Percentiles rank a stretch among this genome's conserved stretches.
These are phyloP conservation scores for Osmerus eperlanus DNA, from an alignment of 2,113 vertebrate genomes.

Conservation along the genomic window DNA sequence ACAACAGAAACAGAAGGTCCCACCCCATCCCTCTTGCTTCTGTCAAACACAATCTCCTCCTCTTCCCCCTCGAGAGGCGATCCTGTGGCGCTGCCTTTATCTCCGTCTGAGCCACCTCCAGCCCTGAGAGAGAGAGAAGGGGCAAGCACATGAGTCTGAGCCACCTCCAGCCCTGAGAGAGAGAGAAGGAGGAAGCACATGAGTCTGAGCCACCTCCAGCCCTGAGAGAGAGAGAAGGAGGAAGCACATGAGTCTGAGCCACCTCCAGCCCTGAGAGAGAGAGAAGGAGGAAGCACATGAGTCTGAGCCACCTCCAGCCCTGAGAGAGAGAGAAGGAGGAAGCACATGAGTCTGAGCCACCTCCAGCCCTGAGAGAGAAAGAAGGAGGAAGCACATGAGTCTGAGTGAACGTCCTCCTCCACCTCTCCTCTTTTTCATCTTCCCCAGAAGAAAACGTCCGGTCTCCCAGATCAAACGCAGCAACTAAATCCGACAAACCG, in stretches of 20 bases:
- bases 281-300: background rate
- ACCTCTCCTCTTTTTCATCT: background rate
- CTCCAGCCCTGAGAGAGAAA: slow-evolving; percentile 8
- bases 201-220: slow-evolving; percentile 10
- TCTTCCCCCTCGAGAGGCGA: background rate
- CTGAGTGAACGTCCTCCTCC: background rate
- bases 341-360: background rate
- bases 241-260: background rate
- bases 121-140: slow-evolving; percentile 11
- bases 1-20: slow-evolving; percentile 4
- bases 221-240: slow-evolving; percentile 8
- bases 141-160: background rate
- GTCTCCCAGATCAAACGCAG: slow-evolving; percentile 1
- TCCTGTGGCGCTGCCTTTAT: slow-evolving; percentile 5
- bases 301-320: slow-evolving; percentile 13
- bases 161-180: slow-evolving; percentile 12
- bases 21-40: background rate
- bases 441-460: background rate
- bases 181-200: background rate
- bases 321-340: slow-evolving; percentile 6
- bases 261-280: slow-evolving; percentile 13
- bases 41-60: slow-evolving; percentile 26
- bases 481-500: slow-evolving; percentile 19
- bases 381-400: slow-evolving; percentile 1
- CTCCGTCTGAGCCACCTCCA: slow-evolving; percentile 8